phyloP scores from a whole-genome alignment of 2,797 vertebrate species.

The Myotis vivesi region DNA sequence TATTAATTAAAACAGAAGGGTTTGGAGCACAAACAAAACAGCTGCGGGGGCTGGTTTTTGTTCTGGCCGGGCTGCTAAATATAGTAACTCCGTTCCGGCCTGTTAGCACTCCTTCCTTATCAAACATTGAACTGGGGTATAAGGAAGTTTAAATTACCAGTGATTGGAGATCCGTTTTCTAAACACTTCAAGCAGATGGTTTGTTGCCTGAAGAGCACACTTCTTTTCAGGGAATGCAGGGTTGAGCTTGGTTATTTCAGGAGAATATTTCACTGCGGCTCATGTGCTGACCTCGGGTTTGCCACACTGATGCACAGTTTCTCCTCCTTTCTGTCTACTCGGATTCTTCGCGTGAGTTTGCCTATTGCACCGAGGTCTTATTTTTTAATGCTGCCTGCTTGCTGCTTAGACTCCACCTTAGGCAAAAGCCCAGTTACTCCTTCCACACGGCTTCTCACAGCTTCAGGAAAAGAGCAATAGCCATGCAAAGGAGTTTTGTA shows the following conservation, averaged over 20 bases:
- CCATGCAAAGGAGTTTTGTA: not conserved
- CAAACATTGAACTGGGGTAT: slow-evolving; percentile 80
- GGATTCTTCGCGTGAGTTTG: not conserved
- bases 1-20: slow-evolving; percentile 88
- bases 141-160: slow-evolving; percentile 84
- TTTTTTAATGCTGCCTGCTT: not conserved
- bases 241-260: slow-evolving; percentile 46
- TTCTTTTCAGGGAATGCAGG: slow-evolving; percentile 60
- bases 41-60: slow-evolving; percentile 84
- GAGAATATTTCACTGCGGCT: not conserved
- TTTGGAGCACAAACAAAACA: slow-evolving; percentile 82
- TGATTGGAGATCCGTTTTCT: slow-evolving; percentile 81
- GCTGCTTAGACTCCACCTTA: not conserved
- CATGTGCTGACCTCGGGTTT: not conserved
- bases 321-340: not conserved
- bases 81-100: slow-evolving; percentile 84
- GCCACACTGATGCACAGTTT: not conserved
- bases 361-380: not conserved
- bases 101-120: slow-evolving; percentile 81
- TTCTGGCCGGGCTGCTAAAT: slow-evolving; percentile 86
- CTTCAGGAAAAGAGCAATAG: not conserved
- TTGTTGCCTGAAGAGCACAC: slow-evolving; percentile 73
- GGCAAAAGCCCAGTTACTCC: not conserved
- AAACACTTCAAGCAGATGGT: slow-evolving; percentile 83
- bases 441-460: not conserved